A percentile compares a stretch with the other conserved stretches of the same genome.
Conservation (phyloP, 2,113 vertebrate species). For the Taxidea taxus region DNA sequence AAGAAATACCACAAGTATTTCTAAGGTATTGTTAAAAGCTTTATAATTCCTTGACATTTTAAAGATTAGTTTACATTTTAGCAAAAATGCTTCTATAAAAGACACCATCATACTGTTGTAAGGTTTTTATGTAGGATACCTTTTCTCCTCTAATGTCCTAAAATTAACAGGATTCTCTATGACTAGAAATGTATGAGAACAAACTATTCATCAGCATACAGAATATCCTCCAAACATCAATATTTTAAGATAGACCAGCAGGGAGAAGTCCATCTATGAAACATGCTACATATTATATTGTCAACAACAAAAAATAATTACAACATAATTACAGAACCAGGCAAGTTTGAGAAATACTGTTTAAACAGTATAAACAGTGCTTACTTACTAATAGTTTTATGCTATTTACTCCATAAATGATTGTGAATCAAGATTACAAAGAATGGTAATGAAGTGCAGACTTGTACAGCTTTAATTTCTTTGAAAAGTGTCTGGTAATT, state of each 20-base stretch:
- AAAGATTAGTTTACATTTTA: neutral
- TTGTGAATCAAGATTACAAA: neutral
- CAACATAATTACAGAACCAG: neutral
- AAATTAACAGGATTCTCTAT: neutral
- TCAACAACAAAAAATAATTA: neutral
- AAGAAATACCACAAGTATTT: neutral
- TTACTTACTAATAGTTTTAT: neutral
- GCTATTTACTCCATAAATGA: neutral
- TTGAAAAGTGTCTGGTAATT: neutral
- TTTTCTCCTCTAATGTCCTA: neutral
- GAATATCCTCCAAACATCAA: neutral
- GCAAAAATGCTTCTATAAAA: constrained; percentile 2
- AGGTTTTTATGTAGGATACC: neutral
- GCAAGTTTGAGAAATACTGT: neutral
- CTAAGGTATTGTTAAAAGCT: constrained; percentile 9
- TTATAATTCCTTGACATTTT: neutral
- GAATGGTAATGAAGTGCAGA: neutral
- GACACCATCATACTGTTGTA: neutral
- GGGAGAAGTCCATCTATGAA: neutral
- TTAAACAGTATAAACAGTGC: neutral
- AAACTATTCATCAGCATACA: neutral
- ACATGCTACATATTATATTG: neutral
- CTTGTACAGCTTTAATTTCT: neutral
- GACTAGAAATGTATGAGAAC: neutral
- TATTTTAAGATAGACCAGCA: constrained; percentile 14